Conservation (phyloP, 2,797 vertebrate species). For the Crocodylus rhombifer region DNA sequence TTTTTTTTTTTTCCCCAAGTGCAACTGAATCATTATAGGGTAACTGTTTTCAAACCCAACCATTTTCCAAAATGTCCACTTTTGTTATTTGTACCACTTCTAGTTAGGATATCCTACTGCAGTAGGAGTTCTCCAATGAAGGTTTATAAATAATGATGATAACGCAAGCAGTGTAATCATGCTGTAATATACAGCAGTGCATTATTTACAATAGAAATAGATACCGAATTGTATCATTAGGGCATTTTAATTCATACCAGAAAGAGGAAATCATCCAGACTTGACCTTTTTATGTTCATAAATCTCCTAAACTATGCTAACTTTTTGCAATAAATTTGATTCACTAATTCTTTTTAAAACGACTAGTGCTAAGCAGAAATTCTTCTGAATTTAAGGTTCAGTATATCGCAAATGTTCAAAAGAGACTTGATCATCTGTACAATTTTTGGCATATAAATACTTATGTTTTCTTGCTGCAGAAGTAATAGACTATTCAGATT, state of each 20-base stretch:
- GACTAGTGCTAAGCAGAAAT: not conserved
- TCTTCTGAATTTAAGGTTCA: not conserved
- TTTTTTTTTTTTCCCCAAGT: not conserved
- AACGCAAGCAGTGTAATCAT: not conserved
- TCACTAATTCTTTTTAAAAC: not conserved
- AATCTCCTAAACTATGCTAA: constrained; percentile 28
- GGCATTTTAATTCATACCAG: constrained; percentile 15
- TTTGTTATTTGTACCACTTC: not conserved
- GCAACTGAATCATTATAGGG: not conserved
- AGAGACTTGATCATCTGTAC: constrained; percentile 26
- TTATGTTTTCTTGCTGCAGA: constrained; percentile 16
- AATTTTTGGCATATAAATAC: not conserved
- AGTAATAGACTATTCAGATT: constrained; percentile 32
- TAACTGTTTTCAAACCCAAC: not conserved
- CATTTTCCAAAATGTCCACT: not conserved
- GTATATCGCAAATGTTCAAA: not conserved
- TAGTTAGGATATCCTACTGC: not conserved
- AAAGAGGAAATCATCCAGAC: not conserved
- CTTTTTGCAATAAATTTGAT: constrained; percentile 30
- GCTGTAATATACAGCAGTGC: not conserved
- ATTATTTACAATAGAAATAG: not conserved
- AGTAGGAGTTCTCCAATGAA: not conserved
- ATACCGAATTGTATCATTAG: not conserved
- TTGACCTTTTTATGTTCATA: constrained; percentile 30
- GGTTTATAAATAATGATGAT: not conserved